Evolutionary conservation across 2,113 vertebrate species (phyloP), one percentile per base, ranked within the genome.

Genomic region (Salvelinus sp.): DNA sequence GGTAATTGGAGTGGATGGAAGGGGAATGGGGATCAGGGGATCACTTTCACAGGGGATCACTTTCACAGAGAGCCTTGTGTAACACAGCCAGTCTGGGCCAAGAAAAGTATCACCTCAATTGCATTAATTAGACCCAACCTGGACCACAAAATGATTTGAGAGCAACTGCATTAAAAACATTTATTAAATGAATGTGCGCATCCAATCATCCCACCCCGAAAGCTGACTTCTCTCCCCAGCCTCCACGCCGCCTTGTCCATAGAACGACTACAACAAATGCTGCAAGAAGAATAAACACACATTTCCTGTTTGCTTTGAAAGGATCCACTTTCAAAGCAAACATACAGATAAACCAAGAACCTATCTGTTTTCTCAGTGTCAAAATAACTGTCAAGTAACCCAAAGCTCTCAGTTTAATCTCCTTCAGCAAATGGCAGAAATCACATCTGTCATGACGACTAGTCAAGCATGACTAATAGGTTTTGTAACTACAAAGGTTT

Each of bases 51-150:
- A 93, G 92, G 93, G 92, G 92, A 94, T 95, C 90, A 85, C 87
- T 95, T 95, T 93, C 93, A 92, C 91, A 93, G 92, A 95, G 93
- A 92, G 90, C 88, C 92, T 93, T 94, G 92, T 88, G 91, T 94
- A 95, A 95, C 92, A 75, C 86, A 84, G 91, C 79, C 70, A 62
- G 28, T 81, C 79, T 6, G 69, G 73, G 94, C 94, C 95, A 96
- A 95, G 89, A 94, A 91, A 92, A 95, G 95, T 93, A 95, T 93
- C 92, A 93, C 91, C 91, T 92, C 92, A 86, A 87, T 88, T 92
- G 90, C 92, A 84, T 94, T 93, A 95, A 95, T 94, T 94, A 93
- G 89, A 92, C 14, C 33, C n/a, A 64, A 87, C 81, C 73, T 77
- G 79, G 77, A 78, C 54, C 27, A 82, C 70, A 14, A 89, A 85